Base-by-base conservation (phyloP, 2,888 invertebrate species). In the Cetonia aurata region DNA sequence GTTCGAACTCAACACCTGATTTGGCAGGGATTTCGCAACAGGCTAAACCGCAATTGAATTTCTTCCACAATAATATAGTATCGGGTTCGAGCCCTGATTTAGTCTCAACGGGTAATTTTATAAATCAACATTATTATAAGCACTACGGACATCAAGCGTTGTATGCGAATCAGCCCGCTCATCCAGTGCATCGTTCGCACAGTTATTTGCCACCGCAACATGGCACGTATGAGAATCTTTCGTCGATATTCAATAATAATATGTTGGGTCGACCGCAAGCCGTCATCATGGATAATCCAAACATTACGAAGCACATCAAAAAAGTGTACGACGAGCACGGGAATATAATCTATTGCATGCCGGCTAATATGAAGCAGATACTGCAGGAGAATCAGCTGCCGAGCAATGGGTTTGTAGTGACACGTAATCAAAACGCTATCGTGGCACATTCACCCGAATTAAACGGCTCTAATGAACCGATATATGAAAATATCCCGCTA, bases 1-100 rank as follows among this genome's bases (percentile, higher is more conserved):
- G 92, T 60, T 94, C 94, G 8, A 93, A 92, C 77, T 94, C 94
- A 0, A 95, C 95, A 0, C 95, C 0, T 25, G 95, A 95, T 82
- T 83, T 96, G 69, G 94, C 95, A 0, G 90, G 90, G 0, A 91
- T 92, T 1, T 89, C 91, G 69, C 91, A 91, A 69, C 82, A 82
- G 48, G 70, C 80, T 10, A 83, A 83, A 73, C 82, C 83, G 9
- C 81, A 80, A 55, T 75, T 76, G 46, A 78, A 81, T 37, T 83
- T 83, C 72, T 78, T 84, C 48, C 25, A 25, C 25, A 81, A 81
- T 73, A 84, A 77, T 0, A 88, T 91, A 72, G 91, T 92, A 0
- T 91, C 91, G 0, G 93, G 93, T 0, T 93, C 93, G 0, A 93
- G 92, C 78, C 93, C 93, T 0, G 93, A 93, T 82, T 83, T 93